phyloP scores from a whole-genome alignment of 2,797 vertebrate genomes.

The Anniella stebbinsi region DNA sequence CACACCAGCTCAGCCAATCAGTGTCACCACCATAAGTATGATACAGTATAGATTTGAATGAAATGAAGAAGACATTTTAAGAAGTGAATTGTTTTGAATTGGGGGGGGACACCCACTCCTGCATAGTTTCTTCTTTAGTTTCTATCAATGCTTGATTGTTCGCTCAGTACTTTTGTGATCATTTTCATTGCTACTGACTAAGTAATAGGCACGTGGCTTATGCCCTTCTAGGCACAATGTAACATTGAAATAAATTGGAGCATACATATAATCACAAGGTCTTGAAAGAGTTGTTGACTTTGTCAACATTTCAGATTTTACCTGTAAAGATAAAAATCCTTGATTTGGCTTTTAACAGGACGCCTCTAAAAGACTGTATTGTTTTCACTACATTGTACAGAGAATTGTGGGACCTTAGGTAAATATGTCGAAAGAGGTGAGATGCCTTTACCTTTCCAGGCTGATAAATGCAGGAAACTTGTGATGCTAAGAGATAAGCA shows the following conservation, averaged over 20 bases:
- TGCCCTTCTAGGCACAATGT: constrained; percentile 45
- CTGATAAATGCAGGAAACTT: constrained; percentile 47
- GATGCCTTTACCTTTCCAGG: constrained; percentile 62
- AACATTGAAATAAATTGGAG: constrained; percentile 45
- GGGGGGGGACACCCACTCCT: background rate
- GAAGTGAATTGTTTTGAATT: background rate
- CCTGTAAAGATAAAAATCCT: constrained; percentile 53
- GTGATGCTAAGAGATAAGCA: constrained; percentile 53
- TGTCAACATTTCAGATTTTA: constrained; percentile 60
- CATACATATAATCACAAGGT: constrained; percentile 27
- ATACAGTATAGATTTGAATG: constrained; percentile 14
- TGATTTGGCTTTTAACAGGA: constrained; percentile 38
- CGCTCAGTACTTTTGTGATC: constrained; percentile 24
- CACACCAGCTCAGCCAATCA: background rate
- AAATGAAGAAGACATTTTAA: background rate
- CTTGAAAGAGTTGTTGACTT: constrained; percentile 50
- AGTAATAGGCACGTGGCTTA: constrained; percentile 31
- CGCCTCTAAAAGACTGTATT: constrained; percentile 31
- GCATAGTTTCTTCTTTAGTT: background rate
- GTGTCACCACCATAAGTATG: background rate
- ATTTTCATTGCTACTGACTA: constrained; percentile 51
- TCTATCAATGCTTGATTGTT: constrained; percentile 4
- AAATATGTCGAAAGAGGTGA: constrained; percentile 45
- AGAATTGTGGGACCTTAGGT: constrained; percentile 12
- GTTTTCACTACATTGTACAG: constrained; percentile 54